These are phyloP conservation scores for Ifrita kowaldi DNA, from an alignment of 2,113 vertebrate species.

Conservation along the genomic window DNA sequence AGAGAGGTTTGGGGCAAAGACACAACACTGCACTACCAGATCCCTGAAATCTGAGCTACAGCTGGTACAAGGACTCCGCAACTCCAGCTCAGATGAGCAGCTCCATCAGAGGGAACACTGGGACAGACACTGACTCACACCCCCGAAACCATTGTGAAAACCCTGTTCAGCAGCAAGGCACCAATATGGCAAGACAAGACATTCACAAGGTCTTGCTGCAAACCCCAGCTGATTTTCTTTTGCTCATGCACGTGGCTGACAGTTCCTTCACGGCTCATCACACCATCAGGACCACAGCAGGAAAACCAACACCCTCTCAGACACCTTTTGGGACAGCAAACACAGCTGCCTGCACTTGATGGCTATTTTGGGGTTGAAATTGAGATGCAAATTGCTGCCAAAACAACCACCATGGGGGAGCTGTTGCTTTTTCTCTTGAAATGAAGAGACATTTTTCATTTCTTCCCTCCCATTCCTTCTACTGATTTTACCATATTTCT, in stretches of 20 bases:
- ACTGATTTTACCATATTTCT: neutral
- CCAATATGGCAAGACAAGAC: neutral
- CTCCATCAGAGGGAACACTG: fast-evolving
- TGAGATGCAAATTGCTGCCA: neutral
- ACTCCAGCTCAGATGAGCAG: neutral
- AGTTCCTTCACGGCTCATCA: neutral
- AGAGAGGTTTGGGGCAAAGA: neutral
- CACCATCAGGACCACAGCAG: neutral
- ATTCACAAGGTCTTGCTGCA: neutral
- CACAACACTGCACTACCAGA: fast-evolving
- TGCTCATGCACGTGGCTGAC: fast-evolving
- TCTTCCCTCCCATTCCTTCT: neutral
- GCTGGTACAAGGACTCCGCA: neutral
- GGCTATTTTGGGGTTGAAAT: neutral
- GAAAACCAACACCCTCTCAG: neutral
- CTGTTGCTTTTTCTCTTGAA: neutral
- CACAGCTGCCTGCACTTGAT: neutral
- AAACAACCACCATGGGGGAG: neutral
- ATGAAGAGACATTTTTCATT: neutral
- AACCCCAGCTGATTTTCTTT: neutral
- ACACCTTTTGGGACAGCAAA: neutral
- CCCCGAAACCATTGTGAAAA: neutral
- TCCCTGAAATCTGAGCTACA: neutral
- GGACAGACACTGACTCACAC: neutral
- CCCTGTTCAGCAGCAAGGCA: neutral